Evolutionary conservation across 2,113 vertebrate genomes (phyloP), one percentile per base, ranked within the genome.

Genomic region (Monopterus albus): DNA sequence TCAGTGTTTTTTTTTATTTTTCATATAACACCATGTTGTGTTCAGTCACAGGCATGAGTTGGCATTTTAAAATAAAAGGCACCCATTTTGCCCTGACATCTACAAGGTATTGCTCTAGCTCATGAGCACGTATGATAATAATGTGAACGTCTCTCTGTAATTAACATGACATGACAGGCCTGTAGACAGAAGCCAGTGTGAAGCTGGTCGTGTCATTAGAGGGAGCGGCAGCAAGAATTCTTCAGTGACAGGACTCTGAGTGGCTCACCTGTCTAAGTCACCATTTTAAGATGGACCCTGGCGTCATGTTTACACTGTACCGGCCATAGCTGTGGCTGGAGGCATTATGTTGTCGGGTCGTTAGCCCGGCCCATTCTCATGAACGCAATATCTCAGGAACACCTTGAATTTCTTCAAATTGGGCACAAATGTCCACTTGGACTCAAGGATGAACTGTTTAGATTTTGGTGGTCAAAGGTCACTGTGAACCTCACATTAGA

Each of bases 21-120:
- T 11, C 6, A 33, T 20, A n/a, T 11, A 36, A 20, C 64, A 36
- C 17, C 64, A 60, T 49, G 68, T 65, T 15, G 11, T 10, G 51
- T 78, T 75, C 65, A 75, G 74, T 81, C 52, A 72, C 52, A 61
- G 53, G 52, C 84, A 69, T 61, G 66, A 33, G 1, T 70, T 65
- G 29, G 47, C 50, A 52, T 70, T 87, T 59, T 59, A 52, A 75
- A 74, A 71, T 3, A 67, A 61, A 55, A 40, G 69, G 28, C n/a
- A n/a, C 23, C 58, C 35, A 56, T 62, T 79, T 75, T 60, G 53
- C 62, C 66, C 14, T 62, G 43, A 17, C 50, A 63, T 39, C 52
- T 25, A 15, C 26, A 9, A 49, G 43, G 40, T 33, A 45, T 69
- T 39, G 17, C 18, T 28, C 57, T 20, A 9, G 77, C 62, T 55